Evolutionary conservation across 2,797 vertebrate genomes (phyloP).

Genomic region (Microctenopoma stevenorrisi): DNA sequence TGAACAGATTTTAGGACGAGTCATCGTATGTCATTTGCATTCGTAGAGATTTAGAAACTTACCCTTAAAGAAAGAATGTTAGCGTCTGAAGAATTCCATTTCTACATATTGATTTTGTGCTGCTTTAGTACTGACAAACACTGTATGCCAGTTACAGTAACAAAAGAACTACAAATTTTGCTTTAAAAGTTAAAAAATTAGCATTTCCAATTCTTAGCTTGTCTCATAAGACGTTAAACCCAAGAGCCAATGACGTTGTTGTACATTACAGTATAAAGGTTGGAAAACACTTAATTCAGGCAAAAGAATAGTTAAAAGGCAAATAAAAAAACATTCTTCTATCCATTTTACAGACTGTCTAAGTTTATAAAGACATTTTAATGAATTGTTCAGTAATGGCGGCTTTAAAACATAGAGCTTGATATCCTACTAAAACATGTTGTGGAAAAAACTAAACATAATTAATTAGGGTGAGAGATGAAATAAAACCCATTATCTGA

Average conservation of each 20-base stretch:
- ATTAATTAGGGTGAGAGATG: too few species aligned
- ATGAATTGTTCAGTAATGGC: too few species aligned
- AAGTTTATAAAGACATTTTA: too few species aligned
- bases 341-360: not conserved
- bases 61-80: not conserved
- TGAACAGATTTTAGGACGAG: not conserved
- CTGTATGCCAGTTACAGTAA: not conserved
- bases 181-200: constrained; percentile 7
- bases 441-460: too few species aligned
- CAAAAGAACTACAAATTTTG: not conserved
- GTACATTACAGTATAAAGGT: not conserved
- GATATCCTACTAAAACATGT: too few species aligned
- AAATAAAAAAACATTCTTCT: not conserved
- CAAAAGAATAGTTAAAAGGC: not conserved
- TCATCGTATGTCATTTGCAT: not conserved
- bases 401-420: too few species aligned
- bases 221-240: constrained; percentile 8
- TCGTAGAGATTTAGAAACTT: not conserved
- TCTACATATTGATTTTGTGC: not conserved
- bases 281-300: constrained; percentile 2
- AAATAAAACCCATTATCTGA: too few species aligned
- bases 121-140: not conserved
- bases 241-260: not conserved
- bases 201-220: constrained; percentile 17
- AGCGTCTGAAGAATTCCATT: not conserved